Percentiles rank a stretch among this genome's conserved stretches.
These are phyloP conservation scores for Cardinalis cardinalis DNA, from an alignment of 2,113 vertebrate species.

Conservation along the genomic window DNA sequence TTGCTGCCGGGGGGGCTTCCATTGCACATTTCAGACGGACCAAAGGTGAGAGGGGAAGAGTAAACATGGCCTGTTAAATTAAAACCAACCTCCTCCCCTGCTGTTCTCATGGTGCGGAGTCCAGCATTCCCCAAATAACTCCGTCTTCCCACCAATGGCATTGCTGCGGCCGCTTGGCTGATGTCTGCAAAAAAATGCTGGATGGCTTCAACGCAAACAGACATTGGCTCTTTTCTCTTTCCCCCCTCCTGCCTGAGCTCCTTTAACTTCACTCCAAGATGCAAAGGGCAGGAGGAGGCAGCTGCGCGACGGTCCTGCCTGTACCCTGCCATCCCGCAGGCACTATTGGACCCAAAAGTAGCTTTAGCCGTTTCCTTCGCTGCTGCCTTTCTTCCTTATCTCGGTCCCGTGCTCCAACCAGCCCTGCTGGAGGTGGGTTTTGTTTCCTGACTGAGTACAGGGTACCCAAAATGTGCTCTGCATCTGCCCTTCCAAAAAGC, in stretches of 20 bases:
- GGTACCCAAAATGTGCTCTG: neutral
- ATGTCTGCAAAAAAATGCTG: slow-evolving; percentile 53
- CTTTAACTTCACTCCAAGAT: neutral
- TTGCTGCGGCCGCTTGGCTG: slow-evolving; percentile 37
- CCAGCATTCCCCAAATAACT: slow-evolving; percentile 70
- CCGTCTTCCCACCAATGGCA: slow-evolving; percentile 58
- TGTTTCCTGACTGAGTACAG: neutral
- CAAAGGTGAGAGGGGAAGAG: slow-evolving; percentile 62
- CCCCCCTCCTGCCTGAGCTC: neutral
- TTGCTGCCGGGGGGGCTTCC: neutral
- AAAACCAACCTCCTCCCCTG: slow-evolving; percentile 66
- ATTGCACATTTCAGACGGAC: slow-evolving; percentile 24
- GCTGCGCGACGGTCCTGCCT: neutral
- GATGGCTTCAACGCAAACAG: slow-evolving; percentile 22
- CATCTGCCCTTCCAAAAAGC: fast-evolving
- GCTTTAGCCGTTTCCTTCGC: neutral
- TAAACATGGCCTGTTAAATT: slow-evolving; percentile 62
- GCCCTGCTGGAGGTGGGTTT: neutral
- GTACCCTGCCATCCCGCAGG: neutral
- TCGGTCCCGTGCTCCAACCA: neutral
- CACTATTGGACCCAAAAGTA: neutral
- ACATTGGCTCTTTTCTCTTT: neutral
- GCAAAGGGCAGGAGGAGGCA: neutral
- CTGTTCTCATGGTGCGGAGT: slow-evolving; percentile 60
- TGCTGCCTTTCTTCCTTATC: neutral